Percentiles rank a stretch among this genome's conserved stretches.
Evolutionary conservation across 2,888 invertebrate genomes (phyloP).

Genomic region (Mythimna pallens): DNA sequence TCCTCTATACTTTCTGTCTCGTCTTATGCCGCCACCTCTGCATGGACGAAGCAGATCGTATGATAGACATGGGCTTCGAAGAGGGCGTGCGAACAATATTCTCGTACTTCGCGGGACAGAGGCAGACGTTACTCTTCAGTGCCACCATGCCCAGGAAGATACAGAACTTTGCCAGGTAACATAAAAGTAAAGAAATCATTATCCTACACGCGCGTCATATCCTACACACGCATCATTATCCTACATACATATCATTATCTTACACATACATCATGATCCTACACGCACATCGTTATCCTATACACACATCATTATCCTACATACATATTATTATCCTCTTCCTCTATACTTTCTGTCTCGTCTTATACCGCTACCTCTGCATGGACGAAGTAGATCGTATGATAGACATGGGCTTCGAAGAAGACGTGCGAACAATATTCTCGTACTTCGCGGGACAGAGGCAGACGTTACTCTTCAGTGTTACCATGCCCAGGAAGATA

Average conservation of each 20-base stretch:
- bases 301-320: no score
- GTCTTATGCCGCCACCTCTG: slow-evolving; percentile 99
- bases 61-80: slow-evolving; percentile 99
- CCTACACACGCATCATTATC: neutral
- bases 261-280: neutral
- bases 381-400: slow-evolving; percentile 99
- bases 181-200: slow-evolving; percentile 64
- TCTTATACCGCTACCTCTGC: slow-evolving; percentile 98
- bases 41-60: slow-evolving; percentile 99
- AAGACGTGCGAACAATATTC: slow-evolving; percentile 99
- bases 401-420: slow-evolving; percentile 99
- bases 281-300: no score
- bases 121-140: slow-evolving; percentile 99
- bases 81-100: slow-evolving; percentile 99
- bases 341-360: no score
- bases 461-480: slow-evolving; percentile 99
- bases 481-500: slow-evolving; percentile 99
- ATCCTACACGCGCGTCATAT: neutral
- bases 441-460: slow-evolving; percentile 99
- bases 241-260: no score
- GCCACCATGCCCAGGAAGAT: slow-evolving; percentile 99
- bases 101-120: slow-evolving; percentile 99
- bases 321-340: neutral
- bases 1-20: no score
- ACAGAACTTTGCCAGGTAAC: slow-evolving; percentile 97